phyloP scores from a whole-genome alignment of 2,888 invertebrate genomes.

The Tenthredo notha region DNA sequence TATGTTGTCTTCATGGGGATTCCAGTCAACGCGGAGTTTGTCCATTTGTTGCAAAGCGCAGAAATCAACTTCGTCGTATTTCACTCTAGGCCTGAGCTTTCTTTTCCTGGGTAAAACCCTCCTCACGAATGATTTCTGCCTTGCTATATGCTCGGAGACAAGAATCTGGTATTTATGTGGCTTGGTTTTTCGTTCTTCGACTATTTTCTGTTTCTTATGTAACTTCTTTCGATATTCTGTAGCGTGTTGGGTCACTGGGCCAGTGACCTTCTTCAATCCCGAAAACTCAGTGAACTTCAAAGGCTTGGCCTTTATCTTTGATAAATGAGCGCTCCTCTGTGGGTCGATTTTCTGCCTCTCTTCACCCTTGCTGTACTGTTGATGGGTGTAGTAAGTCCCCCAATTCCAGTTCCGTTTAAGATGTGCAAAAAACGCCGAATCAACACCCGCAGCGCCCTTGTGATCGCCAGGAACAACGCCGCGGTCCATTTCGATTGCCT shows the following conservation, averaged over 20 bases:
- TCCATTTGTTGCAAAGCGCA: slow-evolving; percentile 83
- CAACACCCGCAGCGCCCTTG: slow-evolving; percentile 86
- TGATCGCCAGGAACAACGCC: slow-evolving; percentile 87
- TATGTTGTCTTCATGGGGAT: slow-evolving; percentile 84
- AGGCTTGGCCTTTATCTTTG: slow-evolving; percentile 60
- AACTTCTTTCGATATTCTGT: slow-evolving; percentile 59
- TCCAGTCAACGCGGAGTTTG: slow-evolving; percentile 83
- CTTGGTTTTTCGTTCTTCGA: slow-evolving; percentile 26
- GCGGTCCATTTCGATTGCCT: slow-evolving; percentile 79
- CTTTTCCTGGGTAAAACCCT: slow-evolving; percentile 70
- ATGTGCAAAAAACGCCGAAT: slow-evolving; percentile 85
- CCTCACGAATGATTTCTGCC: slow-evolving; percentile 69
- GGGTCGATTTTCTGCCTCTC: slow-evolving; percentile 53
- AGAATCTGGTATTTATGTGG: slow-evolving; percentile 47
- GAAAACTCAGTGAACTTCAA: slow-evolving; percentile 68
- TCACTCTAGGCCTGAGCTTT: slow-evolving; percentile 63
- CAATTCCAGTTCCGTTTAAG: slow-evolving; percentile 84
- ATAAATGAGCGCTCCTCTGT: slow-evolving; percentile 42
- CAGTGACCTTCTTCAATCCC: slow-evolving; percentile 65
- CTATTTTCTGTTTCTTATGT: slow-evolving; percentile 35
- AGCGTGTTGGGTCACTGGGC: slow-evolving; percentile 62
- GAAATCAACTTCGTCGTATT: slow-evolving; percentile 84
- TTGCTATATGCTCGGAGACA: slow-evolving; percentile 51
- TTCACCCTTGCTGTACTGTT: slow-evolving; percentile 53
- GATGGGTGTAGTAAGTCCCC: slow-evolving; percentile 65